Evolutionary conservation across 2,113 vertebrate species (phyloP).

Genomic region (Noctilio leporinus): DNA sequence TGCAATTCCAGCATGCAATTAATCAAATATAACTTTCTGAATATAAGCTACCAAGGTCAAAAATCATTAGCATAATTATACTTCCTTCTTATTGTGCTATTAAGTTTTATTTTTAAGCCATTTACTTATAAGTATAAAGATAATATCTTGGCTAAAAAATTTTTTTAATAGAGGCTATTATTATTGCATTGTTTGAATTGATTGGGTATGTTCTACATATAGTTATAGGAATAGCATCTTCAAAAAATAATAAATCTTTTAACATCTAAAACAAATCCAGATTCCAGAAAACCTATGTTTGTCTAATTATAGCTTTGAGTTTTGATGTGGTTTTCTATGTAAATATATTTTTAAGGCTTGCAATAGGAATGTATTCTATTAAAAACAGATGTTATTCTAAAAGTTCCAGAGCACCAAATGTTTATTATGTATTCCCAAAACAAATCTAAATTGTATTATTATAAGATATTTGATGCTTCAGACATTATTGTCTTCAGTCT

Average conservation of each 20-base stretch:
- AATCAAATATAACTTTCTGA: slow-evolving; percentile 29
- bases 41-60: slow-evolving; percentile 21
- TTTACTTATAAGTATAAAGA: slow-evolving; percentile 42
- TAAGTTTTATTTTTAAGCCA: not conserved
- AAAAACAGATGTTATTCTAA: slow-evolving; percentile 63
- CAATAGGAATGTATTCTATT: slow-evolving; percentile 63
- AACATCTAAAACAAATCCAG: slow-evolving; percentile 68
- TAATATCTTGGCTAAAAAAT: slow-evolving; percentile 25
- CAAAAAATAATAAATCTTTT: slow-evolving; percentile 65
- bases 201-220: slow-evolving; percentile 53
- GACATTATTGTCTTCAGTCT: slow-evolving; percentile 6
- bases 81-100: not conserved
- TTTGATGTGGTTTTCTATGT: slow-evolving; percentile 55
- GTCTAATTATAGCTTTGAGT: slow-evolving; percentile 62
- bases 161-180: slow-evolving; percentile 4
- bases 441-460: slow-evolving; percentile 47
- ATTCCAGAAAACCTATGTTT: slow-evolving; percentile 66
- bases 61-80: slow-evolving; percentile 37
- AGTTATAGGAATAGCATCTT: slow-evolving; percentile 61
- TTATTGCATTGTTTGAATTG: slow-evolving; percentile 45
- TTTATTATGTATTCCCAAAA: slow-evolving; percentile 55
- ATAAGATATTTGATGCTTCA: slow-evolving; percentile 39
- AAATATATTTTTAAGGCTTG: slow-evolving; percentile 70
- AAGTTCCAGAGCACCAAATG: slow-evolving; percentile 62
- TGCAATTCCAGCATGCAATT: not conserved